Evolutionary conservation across 2,888 invertebrate genomes (phyloP).

Genomic region (Xestia sexstrigata): DNA sequence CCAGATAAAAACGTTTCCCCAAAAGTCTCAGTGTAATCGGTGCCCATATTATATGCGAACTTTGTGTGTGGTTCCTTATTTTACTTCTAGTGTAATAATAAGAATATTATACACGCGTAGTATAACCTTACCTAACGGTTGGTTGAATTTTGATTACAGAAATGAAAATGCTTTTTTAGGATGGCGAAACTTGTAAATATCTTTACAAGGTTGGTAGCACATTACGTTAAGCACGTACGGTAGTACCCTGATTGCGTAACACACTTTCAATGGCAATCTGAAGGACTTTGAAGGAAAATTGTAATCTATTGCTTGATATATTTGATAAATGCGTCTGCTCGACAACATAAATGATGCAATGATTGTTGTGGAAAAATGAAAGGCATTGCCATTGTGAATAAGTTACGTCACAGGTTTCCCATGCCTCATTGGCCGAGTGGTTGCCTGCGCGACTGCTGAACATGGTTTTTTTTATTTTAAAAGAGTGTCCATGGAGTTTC

Average conservation of each 20-base stretch:
- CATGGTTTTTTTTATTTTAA: too few relatives aligned
- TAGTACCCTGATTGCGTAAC: background rate
- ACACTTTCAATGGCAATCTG: background rate
- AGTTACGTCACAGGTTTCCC: background rate
- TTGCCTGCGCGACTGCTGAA: background rate
- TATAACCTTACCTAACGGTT: slow-evolving; percentile 1
- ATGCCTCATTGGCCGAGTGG: background rate
- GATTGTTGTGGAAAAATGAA: background rate
- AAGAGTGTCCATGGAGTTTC: too few relatives aligned
- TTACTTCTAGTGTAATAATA: slow-evolving; percentile 38
- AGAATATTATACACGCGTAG: slow-evolving; percentile 18
- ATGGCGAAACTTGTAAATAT: background rate
- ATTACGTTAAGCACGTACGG: background rate
- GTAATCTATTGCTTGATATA: background rate
- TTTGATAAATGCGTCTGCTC: background rate
- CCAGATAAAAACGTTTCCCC: slow-evolving; percentile 59
- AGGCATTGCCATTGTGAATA: background rate
- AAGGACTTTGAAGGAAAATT: background rate
- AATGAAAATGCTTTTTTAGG: slow-evolving; percentile 22
- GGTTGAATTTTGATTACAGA: slow-evolving; percentile 25
- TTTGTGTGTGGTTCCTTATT: slow-evolving; percentile 51
- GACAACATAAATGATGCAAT: background rate
- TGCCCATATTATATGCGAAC: slow-evolving; percentile 50
- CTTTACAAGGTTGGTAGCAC: background rate
- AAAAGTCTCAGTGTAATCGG: slow-evolving; percentile 53